Conservation (phyloP, 2,888 invertebrate genomes). For the Tetranychus piercei region DNA sequence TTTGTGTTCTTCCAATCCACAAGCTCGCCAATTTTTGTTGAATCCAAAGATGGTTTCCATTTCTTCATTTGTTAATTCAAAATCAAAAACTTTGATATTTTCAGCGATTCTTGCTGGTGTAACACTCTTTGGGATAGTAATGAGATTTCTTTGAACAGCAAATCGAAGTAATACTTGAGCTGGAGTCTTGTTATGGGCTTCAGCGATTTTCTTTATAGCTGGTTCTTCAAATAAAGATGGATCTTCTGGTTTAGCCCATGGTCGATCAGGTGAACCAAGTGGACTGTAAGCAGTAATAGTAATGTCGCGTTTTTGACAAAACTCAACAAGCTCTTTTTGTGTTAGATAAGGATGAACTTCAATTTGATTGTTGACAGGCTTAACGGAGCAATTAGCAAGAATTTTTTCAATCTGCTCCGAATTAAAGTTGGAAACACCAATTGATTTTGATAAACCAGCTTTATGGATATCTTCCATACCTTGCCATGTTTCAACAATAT, state of each 20-base stretch:
- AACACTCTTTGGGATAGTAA: constrained; percentile 66
- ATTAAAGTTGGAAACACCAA: constrained; percentile 70
- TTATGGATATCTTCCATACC: constrained; percentile 53
- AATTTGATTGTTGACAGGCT: constrained; percentile 36
- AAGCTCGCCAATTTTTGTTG: constrained; percentile 33
- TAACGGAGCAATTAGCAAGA: constrained; percentile 38
- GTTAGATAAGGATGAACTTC: constrained; percentile 60
- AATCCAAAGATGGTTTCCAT: constrained; percentile 46
- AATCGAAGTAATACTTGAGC: constrained; percentile 48
- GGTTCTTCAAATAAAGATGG: constrained; percentile 47
- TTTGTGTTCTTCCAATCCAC: background rate
- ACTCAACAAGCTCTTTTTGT: constrained; percentile 43
- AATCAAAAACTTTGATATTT: constrained; percentile 55
- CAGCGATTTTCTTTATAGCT: constrained; percentile 42
- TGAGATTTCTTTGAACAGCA: constrained; percentile 47
- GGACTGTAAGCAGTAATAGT: constrained; percentile 58
- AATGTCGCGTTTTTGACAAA: constrained; percentile 45
- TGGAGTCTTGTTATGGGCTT: constrained; percentile 46
- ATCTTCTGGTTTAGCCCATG: constrained; percentile 34
- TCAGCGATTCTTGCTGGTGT: constrained; percentile 48
- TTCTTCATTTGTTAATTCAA: constrained; percentile 50
- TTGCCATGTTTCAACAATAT: constrained; percentile 45
- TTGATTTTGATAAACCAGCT: constrained; percentile 47
- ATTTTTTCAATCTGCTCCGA: constrained; percentile 49
- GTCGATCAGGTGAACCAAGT: constrained; percentile 52